Base-by-base conservation (phyloP, 2,113 vertebrate species). In the Brachypodius melanocephalos region DNA sequence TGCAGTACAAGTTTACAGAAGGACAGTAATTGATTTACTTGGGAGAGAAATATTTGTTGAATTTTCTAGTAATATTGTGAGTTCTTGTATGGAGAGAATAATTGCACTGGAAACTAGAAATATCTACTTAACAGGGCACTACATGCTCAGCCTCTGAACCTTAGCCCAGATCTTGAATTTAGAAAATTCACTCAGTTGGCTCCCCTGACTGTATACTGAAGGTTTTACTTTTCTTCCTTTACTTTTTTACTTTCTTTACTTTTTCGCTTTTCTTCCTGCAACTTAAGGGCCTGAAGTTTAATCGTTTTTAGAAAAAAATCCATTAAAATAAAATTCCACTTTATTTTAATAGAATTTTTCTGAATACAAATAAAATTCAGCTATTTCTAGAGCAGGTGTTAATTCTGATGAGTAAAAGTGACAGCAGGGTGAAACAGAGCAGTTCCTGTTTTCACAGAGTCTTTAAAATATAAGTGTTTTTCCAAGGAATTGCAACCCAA, bases 31-130 rank as follows among this genome's bases (percentile, higher is more conserved):
- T 78, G 46, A 90, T 86, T 90, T 80, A 5, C 90, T 72, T 67
- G 48, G 61, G 83, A 92, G 25, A 79, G 31, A 84, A 77, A 55
- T 66, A 84, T 74, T 94, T 92, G 46, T 94, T 95, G 77, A 21
- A 21, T 93, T 92, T 92, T 78, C 61, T 93, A 83, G 51, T 80
- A 77, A 71, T 72, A 17, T 45, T 87, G 42, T 68, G 73, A 73
- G 36, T 63, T 80, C 42, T 62, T 73, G 68, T 93, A 59, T 13
- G 21, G 46, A 72, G 59, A 59, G n/a, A 88, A 81, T 90, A 92
- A 89, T 87, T 96, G 38, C 57, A 88, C 59, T 93, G 67, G 61
- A 93, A 96, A 61, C 63, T 76, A 66, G 92, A 96, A 93, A 69
- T 63, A 52, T 82, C 26, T 92, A 4, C 36, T 93, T 87, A 94